Evolutionary conservation across 2,113 vertebrate species (phyloP).

Genomic region (Trematomus loennbergii): DNA sequence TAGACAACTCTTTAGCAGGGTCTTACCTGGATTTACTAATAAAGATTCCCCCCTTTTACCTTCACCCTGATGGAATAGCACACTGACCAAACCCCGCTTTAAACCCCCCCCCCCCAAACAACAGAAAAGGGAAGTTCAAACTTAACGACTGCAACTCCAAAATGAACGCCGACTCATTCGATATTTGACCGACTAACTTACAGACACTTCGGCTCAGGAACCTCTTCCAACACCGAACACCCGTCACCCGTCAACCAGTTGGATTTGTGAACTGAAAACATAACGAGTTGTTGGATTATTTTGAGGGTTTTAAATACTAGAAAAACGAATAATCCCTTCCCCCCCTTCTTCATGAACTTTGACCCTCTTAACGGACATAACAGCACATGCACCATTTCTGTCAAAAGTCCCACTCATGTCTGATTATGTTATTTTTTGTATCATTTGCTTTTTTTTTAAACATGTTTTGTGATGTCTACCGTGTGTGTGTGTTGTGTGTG

Average conservation of each 20-base stretch:
- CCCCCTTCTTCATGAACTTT: slow-evolving; percentile 42
- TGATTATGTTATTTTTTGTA: slow-evolving; percentile 74
- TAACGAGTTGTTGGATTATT: too few relatives aligned
- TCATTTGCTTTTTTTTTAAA: slow-evolving; percentile 48
- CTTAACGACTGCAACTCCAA: slow-evolving; percentile 35
- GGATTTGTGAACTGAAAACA: too few relatives aligned
- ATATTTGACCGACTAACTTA: not conserved
- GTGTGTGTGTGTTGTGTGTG: too few relatives aligned
- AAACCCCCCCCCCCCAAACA: not conserved
- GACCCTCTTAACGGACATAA: slow-evolving; percentile 28
- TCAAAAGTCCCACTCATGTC: slow-evolving; percentile 83
- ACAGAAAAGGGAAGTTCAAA: slow-evolving; percentile 46
- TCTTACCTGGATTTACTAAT: slow-evolving; percentile 15
- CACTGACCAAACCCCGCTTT: slow-evolving; percentile 7
- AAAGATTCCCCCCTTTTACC: not conserved
- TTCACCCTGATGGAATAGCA: slow-evolving; percentile 51
- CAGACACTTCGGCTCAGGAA: too few relatives aligned
- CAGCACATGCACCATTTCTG: slow-evolving; percentile 74
- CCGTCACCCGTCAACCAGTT: too few relatives aligned
- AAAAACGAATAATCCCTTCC: not conserved
- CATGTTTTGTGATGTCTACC: slow-evolving; percentile 20
- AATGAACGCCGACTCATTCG: not conserved
- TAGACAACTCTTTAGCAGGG: slow-evolving; percentile 48
- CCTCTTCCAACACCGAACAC: too few relatives aligned
- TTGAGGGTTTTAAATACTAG: slow-evolving; percentile 1